Percentiles rank a stretch among this genome's conserved stretches.
phyloP scores from a whole-genome alignment of 2,888 invertebrate species.

The Chymomyza amoena region DNA sequence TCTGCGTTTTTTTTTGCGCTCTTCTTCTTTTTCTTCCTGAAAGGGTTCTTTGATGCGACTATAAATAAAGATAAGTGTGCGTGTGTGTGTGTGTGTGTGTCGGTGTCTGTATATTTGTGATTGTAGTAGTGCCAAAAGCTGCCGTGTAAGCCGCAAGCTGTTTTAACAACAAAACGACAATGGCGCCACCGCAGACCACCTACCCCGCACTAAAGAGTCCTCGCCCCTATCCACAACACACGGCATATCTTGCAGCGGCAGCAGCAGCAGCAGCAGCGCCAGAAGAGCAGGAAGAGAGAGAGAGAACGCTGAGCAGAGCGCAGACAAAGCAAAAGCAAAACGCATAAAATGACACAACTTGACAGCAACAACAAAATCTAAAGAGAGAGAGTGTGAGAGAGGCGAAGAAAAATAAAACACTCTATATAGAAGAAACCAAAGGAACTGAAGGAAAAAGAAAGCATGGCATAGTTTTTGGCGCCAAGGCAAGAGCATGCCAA shows the following conservation, averaged over 20 bases:
- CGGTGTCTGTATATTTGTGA: not conserved
- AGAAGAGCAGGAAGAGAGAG: not conserved
- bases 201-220: too few relatives aligned
- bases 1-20: too few relatives aligned
- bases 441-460: constrained; percentile 35
- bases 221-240: not conserved
- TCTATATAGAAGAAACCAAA: too few relatives aligned
- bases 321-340: constrained; percentile 11
- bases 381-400: not conserved
- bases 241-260: not conserved
- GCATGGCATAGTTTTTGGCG: constrained; percentile 62
- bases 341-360: constrained; percentile 24
- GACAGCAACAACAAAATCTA: not conserved
- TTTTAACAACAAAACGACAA: constrained; percentile 52
- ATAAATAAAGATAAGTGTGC: constrained; percentile 43
- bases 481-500: not conserved
- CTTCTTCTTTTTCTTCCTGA: not conserved
- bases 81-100: constrained; percentile 25
- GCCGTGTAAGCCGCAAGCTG: constrained; percentile 55
- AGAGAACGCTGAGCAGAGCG: not conserved
- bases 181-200: constrained; percentile 26
- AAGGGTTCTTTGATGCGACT: constrained; percentile 34
- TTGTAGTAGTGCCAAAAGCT: constrained; percentile 44
- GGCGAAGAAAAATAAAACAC: too few relatives aligned
- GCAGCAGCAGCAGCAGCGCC: not conserved